phyloP scores from a whole-genome alignment of 30 jellyfish, hydroid and myxozoan species.

The Catostylus mosaicus region DNA sequence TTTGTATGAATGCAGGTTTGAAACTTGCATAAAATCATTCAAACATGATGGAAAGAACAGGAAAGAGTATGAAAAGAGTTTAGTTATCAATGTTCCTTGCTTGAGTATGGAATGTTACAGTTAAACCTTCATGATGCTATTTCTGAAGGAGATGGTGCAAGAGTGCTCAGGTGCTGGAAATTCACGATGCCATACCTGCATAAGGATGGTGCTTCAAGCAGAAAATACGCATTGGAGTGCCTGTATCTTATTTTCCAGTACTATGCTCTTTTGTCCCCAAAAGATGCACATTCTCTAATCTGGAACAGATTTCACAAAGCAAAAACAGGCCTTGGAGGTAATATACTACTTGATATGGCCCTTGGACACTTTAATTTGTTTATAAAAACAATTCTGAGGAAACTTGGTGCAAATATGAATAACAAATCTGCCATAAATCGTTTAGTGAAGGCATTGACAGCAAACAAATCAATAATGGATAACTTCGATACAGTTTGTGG shows the following conservation, averaged over 20 bases:
- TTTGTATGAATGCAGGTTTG: constrained; percentile 14
- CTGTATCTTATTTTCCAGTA: constrained; percentile 17
- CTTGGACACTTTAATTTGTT: too few relatives aligned
- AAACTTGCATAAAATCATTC: constrained; percentile 24
- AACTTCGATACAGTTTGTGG: constrained; percentile 41
- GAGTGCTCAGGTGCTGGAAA: constrained; percentile 37
- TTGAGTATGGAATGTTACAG: constrained; percentile 48
- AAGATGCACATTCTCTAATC: constrained; percentile 10
- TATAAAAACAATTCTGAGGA: constrained; percentile 34
- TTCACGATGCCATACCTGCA: constrained; percentile 33
- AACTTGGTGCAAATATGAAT: constrained; percentile 35
- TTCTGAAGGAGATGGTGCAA: constrained; percentile 57
- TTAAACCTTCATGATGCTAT: constrained; percentile 42
- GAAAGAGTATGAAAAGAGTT: constrained; percentile 26
- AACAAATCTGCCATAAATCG: constrained; percentile 36
- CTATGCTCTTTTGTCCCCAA: constrained; percentile 36
- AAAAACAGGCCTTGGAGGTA: too few relatives aligned
- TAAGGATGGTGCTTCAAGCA: constrained; percentile 43
- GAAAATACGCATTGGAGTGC: constrained; percentile 45
- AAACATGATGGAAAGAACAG: constrained; percentile 37
- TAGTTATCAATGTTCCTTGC: constrained; percentile 47
- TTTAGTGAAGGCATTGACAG: constrained; percentile 23
- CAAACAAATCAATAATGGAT: constrained; percentile 31
- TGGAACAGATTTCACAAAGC: too few relatives aligned
- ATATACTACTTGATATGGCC: too few relatives aligned